Conservation (phyloP, 2,888 invertebrate genomes). For the Gryllus longicercus region DNA sequence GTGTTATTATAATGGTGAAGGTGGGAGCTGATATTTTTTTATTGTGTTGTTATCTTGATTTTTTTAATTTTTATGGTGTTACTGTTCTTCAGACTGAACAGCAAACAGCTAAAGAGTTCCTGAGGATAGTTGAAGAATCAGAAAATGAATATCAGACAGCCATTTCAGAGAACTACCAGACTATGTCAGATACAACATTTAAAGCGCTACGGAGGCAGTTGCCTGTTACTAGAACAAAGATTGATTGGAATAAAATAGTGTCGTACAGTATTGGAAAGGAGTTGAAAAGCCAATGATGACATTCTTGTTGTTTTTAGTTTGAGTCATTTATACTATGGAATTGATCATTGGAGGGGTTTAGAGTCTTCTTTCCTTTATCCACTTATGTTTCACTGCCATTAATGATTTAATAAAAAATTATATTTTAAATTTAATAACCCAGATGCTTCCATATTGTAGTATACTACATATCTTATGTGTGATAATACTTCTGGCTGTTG, state of each 20-base stretch:
- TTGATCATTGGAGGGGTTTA: conserved; percentile 2
- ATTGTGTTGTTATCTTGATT: not conserved
- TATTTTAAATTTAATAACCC: no score
- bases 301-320: conserved; percentile 12
- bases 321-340: not conserved
- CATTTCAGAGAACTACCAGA: conserved; percentile 95
- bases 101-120: conserved; percentile 79
- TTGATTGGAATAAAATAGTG: conserved; percentile 99
- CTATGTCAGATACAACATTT: conserved; percentile 99
- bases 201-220: conserved; percentile 95
- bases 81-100: conserved; percentile 21
- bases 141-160: conserved; percentile 95
- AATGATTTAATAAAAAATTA: not conserved
- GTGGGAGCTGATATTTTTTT: conserved; percentile 9
- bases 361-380: not conserved
- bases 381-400: not conserved
- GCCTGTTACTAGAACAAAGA: conserved; percentile 98
- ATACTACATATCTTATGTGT: no score
- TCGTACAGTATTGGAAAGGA: conserved; percentile 97
- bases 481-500: no score
- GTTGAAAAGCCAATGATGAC: conserved; percentile 71
- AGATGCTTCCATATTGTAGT: no score
- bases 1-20: not conserved
- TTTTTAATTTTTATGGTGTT: not conserved
- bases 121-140: conserved; percentile 82